These are phyloP conservation scores for Clarias laeviceps DNA, from an alignment of 2,797 vertebrate genomes.

Conservation along the genomic window DNA sequence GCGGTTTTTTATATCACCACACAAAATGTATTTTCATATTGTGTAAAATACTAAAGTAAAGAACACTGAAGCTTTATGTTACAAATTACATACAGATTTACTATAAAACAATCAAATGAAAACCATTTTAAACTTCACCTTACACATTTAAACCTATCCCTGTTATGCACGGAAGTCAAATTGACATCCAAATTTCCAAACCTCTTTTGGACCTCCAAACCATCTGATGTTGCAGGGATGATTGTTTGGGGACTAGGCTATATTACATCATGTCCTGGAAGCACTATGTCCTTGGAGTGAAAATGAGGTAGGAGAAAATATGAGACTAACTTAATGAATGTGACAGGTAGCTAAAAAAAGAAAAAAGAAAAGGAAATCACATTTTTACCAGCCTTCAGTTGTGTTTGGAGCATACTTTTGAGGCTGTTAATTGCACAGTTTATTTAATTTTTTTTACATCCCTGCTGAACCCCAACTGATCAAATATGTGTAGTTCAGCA, in stretches of 20 bases:
- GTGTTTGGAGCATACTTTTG: not conserved
- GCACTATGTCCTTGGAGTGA: not conserved
- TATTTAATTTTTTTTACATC: not conserved
- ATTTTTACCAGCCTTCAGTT: not conserved
- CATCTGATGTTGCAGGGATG: not conserved
- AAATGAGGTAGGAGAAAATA: conserved; percentile 1
- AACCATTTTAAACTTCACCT: not conserved
- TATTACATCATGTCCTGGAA: not conserved
- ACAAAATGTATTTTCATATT: not conserved
- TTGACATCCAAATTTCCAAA: not conserved
- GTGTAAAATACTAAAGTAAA: not conserved
- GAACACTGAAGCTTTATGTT: not conserved
- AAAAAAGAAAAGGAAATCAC: not conserved
- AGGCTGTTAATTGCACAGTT: not conserved
- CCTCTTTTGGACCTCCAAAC: too few species aligned
- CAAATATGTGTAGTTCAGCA: not conserved
- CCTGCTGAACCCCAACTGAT: not conserved
- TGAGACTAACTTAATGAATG: not conserved
- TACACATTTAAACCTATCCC: too few species aligned
- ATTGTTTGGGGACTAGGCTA: not conserved
- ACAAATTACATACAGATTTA: not conserved
- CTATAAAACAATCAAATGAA: not conserved
- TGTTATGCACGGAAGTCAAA: not conserved
- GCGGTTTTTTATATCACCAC: not conserved
- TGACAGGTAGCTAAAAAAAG: conserved; percentile 4